phyloP scores from a whole-genome alignment of 1,140 invertebrate genomes.

The Tribolium madens region DNA sequence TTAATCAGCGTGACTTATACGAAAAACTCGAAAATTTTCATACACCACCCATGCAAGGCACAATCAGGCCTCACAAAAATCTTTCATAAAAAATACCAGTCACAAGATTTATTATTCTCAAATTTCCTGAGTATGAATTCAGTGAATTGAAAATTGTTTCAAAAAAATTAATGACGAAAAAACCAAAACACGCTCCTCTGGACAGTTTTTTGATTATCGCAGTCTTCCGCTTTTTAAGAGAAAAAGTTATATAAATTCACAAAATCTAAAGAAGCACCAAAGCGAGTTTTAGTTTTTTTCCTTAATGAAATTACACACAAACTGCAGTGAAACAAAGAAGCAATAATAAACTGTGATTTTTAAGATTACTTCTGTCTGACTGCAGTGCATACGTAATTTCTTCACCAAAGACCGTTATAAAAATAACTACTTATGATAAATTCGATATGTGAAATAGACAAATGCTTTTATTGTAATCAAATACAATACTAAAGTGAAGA shows the following conservation, averaged over 20 bases:
- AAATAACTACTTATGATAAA: slow-evolving; percentile 51
- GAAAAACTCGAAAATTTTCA: slow-evolving; percentile 48
- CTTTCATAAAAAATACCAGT: slow-evolving; percentile 63
- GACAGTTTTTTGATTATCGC: slow-evolving; percentile 37
- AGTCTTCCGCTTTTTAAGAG: background rate
- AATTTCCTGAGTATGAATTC: slow-evolving; percentile 61
- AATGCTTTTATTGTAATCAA: slow-evolving; percentile 52
- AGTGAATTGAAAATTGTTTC: slow-evolving; percentile 39
- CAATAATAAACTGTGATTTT: background rate
- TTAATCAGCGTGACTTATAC: slow-evolving; percentile 29
- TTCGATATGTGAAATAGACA: slow-evolving; percentile 55
- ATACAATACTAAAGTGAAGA: slow-evolving; percentile 49
- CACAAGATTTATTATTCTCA: slow-evolving; percentile 63
- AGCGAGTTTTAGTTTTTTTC: slow-evolving; percentile 8
- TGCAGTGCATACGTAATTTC: slow-evolving; percentile 11
- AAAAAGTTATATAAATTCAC: background rate
- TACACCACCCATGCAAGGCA: slow-evolving; percentile 62
- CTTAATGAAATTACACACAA: slow-evolving; percentile 9
- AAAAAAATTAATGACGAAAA: slow-evolving; percentile 19
- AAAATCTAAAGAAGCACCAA: background rate
- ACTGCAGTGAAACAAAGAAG: slow-evolving; percentile 8
- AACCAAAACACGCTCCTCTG: slow-evolving; percentile 11
- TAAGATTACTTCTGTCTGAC: background rate
- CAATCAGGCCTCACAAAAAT: slow-evolving; percentile 62
- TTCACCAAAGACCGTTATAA: slow-evolving; percentile 38